Conservation (phyloP, 2,797 vertebrate species). For the Petrocephalus sullivani region DNA sequence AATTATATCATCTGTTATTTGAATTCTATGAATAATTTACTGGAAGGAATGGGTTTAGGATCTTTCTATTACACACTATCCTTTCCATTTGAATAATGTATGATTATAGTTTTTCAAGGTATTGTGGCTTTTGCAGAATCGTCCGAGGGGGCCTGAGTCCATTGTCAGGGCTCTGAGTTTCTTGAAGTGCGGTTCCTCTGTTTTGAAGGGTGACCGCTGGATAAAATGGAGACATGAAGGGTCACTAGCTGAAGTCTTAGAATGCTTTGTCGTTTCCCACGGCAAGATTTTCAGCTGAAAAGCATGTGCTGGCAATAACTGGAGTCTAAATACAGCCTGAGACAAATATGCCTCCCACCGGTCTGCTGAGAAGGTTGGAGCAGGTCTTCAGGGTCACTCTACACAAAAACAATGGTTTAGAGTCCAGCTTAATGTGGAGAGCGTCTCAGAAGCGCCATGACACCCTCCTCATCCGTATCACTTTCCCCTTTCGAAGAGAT, state of each 20-base stretch:
- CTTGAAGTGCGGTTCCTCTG: constrained; percentile 42
- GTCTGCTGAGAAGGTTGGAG: neutral
- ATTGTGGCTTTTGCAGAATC: constrained; percentile 64
- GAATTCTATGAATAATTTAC: constrained; percentile 74
- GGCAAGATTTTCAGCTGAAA: neutral
- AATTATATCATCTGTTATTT: constrained; percentile 77
- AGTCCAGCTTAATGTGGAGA: neutral
- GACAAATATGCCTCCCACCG: neutral
- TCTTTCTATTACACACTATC: constrained; percentile 78
- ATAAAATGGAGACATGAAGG: neutral
- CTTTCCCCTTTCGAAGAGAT: constrained; percentile 23
- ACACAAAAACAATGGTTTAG: neutral
- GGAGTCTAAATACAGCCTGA: neutral
- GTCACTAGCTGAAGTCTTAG: neutral
- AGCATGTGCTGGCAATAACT: neutral
- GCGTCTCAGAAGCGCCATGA: neutral
- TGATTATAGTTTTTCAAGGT: constrained; percentile 74
- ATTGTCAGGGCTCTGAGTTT: constrained; percentile 26
- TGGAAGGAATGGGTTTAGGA: constrained; percentile 72
- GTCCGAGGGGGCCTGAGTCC: constrained; percentile 56
- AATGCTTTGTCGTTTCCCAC: neutral
- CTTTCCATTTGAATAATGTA: constrained; percentile 73
- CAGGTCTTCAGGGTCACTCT: neutral
- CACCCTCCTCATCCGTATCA: neutral
- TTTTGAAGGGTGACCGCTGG: neutral